Conservation (phyloP, 2,888 invertebrate genomes). For the Acrobasis repandana region DNA sequence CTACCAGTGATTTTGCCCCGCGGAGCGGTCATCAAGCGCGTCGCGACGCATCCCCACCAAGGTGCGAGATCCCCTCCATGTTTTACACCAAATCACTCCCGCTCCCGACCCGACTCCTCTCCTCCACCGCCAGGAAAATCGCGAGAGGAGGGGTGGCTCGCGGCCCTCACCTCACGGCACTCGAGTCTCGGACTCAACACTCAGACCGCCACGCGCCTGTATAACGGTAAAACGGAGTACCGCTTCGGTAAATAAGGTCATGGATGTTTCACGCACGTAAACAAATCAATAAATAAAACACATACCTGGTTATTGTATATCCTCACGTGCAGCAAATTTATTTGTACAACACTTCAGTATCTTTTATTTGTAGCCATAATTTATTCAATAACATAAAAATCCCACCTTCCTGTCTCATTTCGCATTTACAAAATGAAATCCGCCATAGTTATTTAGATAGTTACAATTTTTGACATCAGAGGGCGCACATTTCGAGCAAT, state of each 20-base stretch:
- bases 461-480: slow-evolving; percentile 53
- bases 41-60: slow-evolving; percentile 80
- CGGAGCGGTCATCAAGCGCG: slow-evolving; percentile 63
- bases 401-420: slow-evolving; percentile 54
- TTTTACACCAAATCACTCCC: slow-evolving; percentile 77
- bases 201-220: slow-evolving; percentile 71
- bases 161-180: slow-evolving; percentile 68
- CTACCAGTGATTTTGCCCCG: slow-evolving; percentile 73
- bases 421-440: slow-evolving; percentile 63
- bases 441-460: slow-evolving; percentile 69
- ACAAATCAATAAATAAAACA: slow-evolving; percentile 45
- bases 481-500: slow-evolving; percentile 53
- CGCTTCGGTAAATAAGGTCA: slow-evolving; percentile 79
- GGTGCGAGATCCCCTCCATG: slow-evolving; percentile 80
- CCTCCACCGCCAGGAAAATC: slow-evolving; percentile 70
- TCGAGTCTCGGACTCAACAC: slow-evolving; percentile 50
- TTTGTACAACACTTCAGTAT: slow-evolving; percentile 29
- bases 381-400: slow-evolving; percentile 36
- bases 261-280: slow-evolving; percentile 65
- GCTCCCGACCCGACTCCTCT: slow-evolving; percentile 79
- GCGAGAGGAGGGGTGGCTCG: slow-evolving; percentile 78
- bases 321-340: not conserved
- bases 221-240: slow-evolving; percentile 76
- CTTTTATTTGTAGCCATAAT: slow-evolving; percentile 32
- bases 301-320: slow-evolving; percentile 48